Base-by-base conservation (phyloP, 92 coral and sea anemone species). In the Diadumene lineata region DNA sequence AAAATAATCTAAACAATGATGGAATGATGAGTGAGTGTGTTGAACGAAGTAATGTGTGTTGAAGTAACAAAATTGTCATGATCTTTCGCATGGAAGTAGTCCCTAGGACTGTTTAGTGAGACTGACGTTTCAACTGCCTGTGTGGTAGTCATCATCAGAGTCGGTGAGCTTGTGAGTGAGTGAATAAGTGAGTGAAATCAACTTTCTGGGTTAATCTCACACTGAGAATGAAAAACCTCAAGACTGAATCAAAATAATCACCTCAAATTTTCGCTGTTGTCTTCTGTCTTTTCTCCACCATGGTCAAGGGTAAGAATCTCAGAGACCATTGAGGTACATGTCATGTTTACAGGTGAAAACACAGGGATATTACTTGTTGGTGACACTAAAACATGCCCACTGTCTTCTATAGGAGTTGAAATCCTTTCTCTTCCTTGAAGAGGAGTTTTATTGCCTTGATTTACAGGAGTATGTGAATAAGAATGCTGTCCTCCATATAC, bases 401-500 rank as follows among this genome's bases (percentile, higher is more conserved):
- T 64, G 60, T 91, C 93, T 44, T 91, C 97, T 18, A 91, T 87
- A 17, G 97, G 97, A 6, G 97, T 91, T 26, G 97, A 91, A 51
- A 91, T 91, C 48, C 93, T 82, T 65, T 80, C 97, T 73, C 92
- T 82, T 18, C 72, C 79, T 31, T 29, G 75, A 26, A 85, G 24
- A 27, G 82, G 21, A n/a, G 29, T 18, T 17, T 21, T 57, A 1
- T 78, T 50, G 1, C 31, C 34, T 9, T 60, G 51, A 31, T 13
- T 70, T 29, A 30, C 55, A 30, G 25, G 29, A 53, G 64, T 32
- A 70, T 23, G 9, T 34, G 61, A 28, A 69, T 46, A n/a, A n/a
- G n/a, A n/a, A n/a, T n/a, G n/a, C n/a, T n/a, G n/a, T 29, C 11
- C 34, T 46, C n/a, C n/a, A n/a, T n/a, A n/a, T n/a, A n/a, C n/a